Evolutionary conservation across 2,797 vertebrate genomes (phyloP), one percentile per base, ranked within the genome.

Genomic region (Dipus sagitta): DNA sequence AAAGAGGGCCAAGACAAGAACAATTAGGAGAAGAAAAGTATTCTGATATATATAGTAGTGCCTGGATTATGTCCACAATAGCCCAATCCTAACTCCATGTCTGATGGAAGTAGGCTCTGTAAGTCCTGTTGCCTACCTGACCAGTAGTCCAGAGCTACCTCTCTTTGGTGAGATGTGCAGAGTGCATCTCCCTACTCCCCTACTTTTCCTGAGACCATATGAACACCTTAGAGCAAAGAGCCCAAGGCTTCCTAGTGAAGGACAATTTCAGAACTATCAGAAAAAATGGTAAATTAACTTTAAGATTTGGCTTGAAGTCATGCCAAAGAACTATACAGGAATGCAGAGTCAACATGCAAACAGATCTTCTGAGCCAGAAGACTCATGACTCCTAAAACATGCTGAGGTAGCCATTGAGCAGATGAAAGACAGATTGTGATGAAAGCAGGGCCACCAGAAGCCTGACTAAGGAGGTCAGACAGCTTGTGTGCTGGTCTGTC

Each of bases 71-170:
- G 13, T 88, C 67, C 6, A 14, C 21, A 21, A 24, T 5, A 7
- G 34, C 3, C 24, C 11, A 21, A 52, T 78, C 87, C 47, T 84
- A 67, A 17, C 32, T 58, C 71, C 23, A 34, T 23, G 4, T 65
- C 26, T 6, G 2, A 20, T 0, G 30, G 10, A 1, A 26, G n/a
- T 2, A 42, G 14, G 2, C 17, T 34, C 75, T 26, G 6, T 62
- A 11, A 65, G 30, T 12, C 5, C 30, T 52, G 65, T 42, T 28
- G 58, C 62, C 13, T 30, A 3, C 47, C 32, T 28, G 26, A 5
- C 21, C 62, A 47, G 42, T 18, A 67, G 38, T 20, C 47, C 67
- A 34, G 15, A 68, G 64, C 11, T 0, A 15, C 23, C 18, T 21
- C 20, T 67, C 28, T 62, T n/a, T 26, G 47, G 65, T 24, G 42